Evolutionary conservation across 2,888 invertebrate species (phyloP), one percentile per base, ranked within the genome.

Genomic region (Nymphalis c-album): DNA sequence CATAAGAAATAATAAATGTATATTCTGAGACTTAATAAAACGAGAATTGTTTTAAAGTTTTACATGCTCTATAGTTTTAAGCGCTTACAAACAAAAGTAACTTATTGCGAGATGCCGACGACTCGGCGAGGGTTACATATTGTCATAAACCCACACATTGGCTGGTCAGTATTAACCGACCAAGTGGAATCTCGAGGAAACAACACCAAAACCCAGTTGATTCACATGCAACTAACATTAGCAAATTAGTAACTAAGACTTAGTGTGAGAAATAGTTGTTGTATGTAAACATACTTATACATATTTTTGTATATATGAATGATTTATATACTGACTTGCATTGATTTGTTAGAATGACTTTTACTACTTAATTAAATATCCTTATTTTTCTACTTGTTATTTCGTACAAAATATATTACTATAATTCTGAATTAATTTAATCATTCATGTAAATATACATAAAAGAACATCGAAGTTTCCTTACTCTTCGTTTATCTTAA

Each of bases 21-120:
- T 7, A n/a, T 16, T 10, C 10, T 35, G 1, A 20, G n/a, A 50
- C 17, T 18, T n/a, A 22, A 8, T 46, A 22, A 17, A 60, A 17
- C 3, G 16, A 17, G 60, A 45, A 51, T 26, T 18, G 50, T 65
- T 53, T 53, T 16, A 60, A 60, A 47, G 60, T 65, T 70, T 77
- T 35, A 62, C 69, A 73, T 85, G 74, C 77, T 79, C 86, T 86
- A 83, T 85, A 85, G 80, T 85, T 86, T 84, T 80, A 85, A 85
- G 83, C 79, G 80, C 82, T 85, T 84, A 83, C 84, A 84, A 86
- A 86, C 85, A 87, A 87, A 86, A 85, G 83, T 86, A 80, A 86
- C 78, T 84, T 87, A 87, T 84, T 85, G 82, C 83, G 74, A 74
- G 83, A 83, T 81, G 84, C 85, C 83, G 79, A 78, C 82, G 84